These are phyloP conservation scores for Geococcyx californianus DNA, from an alignment of 2,113 vertebrate species.

Conservation along the genomic window DNA sequence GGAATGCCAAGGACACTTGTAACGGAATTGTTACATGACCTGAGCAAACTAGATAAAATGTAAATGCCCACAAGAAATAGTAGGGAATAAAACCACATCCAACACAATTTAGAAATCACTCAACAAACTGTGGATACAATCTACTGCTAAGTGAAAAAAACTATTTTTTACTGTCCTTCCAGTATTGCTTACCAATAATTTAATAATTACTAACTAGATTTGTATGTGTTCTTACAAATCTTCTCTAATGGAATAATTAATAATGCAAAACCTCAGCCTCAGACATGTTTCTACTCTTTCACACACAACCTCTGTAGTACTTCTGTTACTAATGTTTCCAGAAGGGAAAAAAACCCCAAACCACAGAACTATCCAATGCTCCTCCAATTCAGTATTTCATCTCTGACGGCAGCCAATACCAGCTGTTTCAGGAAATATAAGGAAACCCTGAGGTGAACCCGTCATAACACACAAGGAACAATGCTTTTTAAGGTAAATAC, in stretches of 20 bases:
- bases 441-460: background rate
- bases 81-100: background rate
- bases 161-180: background rate
- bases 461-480: background rate
- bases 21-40: background rate
- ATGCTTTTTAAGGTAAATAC: background rate
- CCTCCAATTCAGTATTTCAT: background rate
- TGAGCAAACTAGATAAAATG: background rate
- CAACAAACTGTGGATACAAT: background rate
- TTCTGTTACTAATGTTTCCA: background rate
- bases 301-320: background rate
- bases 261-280: background rate
- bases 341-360: background rate
- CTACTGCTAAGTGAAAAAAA: background rate
- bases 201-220: background rate
- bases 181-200: background rate
- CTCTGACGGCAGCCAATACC: background rate
- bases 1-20: background rate
- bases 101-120: background rate
- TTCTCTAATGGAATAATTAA: background rate
- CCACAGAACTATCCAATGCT: background rate
- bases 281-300: background rate
- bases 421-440: background rate
- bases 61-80: background rate
- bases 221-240: background rate